These are phyloP conservation scores for Hirudinaria manillensis DNA, from an alignment of 2,888 invertebrate genomes.

Conservation along the genomic window DNA sequence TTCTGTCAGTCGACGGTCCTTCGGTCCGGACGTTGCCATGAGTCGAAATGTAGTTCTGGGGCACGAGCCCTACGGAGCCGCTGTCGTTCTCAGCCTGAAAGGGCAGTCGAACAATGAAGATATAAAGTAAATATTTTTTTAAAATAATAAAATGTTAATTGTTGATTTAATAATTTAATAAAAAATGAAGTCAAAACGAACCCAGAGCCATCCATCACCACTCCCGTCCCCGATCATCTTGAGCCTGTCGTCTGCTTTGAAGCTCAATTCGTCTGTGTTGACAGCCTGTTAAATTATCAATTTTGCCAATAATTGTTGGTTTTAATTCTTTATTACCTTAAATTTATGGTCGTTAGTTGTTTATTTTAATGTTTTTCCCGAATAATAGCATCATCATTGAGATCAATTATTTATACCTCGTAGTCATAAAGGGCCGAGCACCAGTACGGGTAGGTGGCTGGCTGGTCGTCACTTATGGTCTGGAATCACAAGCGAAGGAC, in stretches of 20 bases:
- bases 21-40: background rate
- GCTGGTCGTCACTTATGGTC: background rate
- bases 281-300: constrained; percentile 65
- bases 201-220: constrained; percentile 65
- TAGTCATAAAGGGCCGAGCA: constrained; percentile 88
- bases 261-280: constrained; percentile 87
- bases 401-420: constrained; percentile 63
- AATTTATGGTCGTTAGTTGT: too few relatives aligned
- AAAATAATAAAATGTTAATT: background rate
- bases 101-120: background rate
- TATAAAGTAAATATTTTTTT: background rate
- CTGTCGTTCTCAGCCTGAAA: constrained; percentile 6
- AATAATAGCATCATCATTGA: background rate
- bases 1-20: background rate
- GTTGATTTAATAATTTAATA: background rate
- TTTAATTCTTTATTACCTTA: too few relatives aligned
- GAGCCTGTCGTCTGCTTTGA: constrained; percentile 85
- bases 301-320: background rate
- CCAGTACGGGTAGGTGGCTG: constrained; percentile 58
- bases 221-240: constrained; percentile 77
- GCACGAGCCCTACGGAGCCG: constrained; percentile 3
- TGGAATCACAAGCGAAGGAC: background rate
- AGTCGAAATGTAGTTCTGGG: constrained; percentile 21
- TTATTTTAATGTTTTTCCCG: background rate
- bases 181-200: constrained; percentile 37